phyloP scores from a whole-genome alignment of 2,888 invertebrate genomes.

The Zaprionus lineosus region DNA sequence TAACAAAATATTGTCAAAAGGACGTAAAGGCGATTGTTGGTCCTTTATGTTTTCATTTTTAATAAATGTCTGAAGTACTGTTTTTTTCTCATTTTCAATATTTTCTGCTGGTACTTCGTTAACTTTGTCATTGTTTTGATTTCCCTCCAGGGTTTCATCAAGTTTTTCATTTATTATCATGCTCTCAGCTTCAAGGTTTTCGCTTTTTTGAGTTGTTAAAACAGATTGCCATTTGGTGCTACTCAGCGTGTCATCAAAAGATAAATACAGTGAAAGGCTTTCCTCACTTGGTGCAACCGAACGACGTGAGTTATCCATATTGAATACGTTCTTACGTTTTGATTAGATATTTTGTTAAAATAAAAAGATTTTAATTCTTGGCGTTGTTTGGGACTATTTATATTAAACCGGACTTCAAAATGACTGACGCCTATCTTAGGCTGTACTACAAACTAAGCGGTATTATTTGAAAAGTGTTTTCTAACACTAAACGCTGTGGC shows the following conservation, averaged over 20 bases:
- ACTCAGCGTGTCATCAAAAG: conserved; percentile 73
- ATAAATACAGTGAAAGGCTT: conserved; percentile 73
- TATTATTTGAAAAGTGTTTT: conserved; percentile 61
- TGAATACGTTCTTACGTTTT: not conserved
- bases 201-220: conserved; percentile 38
- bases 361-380: not conserved
- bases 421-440: conserved; percentile 44
- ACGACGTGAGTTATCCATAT: conserved; percentile 62
- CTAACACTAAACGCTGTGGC: conserved; percentile 53
- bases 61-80: conserved; percentile 23
- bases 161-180: conserved; percentile 35
- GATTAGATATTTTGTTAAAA: not conserved
- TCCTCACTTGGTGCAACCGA: conserved; percentile 52
- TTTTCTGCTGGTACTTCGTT: too few relatives aligned
- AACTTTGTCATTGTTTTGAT: conserved; percentile 21
- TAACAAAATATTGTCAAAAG: conserved; percentile 69
- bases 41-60: conserved; percentile 30
- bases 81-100: too few relatives aligned
- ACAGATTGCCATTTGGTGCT: conserved; percentile 70
- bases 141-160: conserved; percentile 62
- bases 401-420: conserved; percentile 11
- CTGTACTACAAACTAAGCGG: conserved; percentile 67
- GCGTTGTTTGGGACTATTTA: not conserved
- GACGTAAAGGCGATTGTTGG: conserved; percentile 55
- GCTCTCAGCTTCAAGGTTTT: conserved; percentile 39